Evolutionary conservation across 1,140 invertebrate species (phyloP), one percentile per base, ranked within the genome.

Genomic region (Ostrea denselamellosa): DNA sequence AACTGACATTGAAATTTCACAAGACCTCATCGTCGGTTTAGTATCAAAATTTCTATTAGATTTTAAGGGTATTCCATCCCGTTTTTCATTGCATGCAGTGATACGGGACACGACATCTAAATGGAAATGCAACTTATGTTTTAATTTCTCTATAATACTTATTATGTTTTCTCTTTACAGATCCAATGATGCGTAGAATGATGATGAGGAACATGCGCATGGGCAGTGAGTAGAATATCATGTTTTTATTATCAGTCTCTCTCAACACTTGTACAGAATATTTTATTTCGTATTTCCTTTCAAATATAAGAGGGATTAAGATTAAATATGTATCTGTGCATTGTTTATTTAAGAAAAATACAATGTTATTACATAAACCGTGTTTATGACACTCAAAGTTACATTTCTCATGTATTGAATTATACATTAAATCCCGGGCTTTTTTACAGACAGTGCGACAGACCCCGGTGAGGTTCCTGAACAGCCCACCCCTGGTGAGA

Each of bases 201-300:
- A 83, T 83, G 82, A 83, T 83, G 82, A 52, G 82, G 17, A 83
- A 83, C 17, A 83, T 83, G 44, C 44, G 82, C 44, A 53, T 54
- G 53, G 53, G 82, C 44, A 52, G 82, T 83, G 22, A 83, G 82
- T 53, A 83, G 9, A 44, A 0, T 12, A 52, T n/a, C 12, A 4
- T 62, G 17, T 62, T 62, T 62, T 62, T 14, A 58, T 58, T 58
- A 3, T 14, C 14, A 62, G 19, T 17, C 56, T 62, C 17, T 44
- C 34, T 44, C 34, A 44, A 44, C 2, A 44, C 34, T 44, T 2
- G 1, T 44, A 44, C 5, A 44, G 34, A 44, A 44, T 2, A 44
- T 44, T 44, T 1, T 2, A 44, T 44, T 44, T 44, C 2, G 1
- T 44, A 44, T 44, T 44, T 44, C 34, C 1, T 44, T 44, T 44